Evolutionary conservation across 2,797 vertebrate species (phyloP).

Genomic region (Anolis apletophallus): DNA sequence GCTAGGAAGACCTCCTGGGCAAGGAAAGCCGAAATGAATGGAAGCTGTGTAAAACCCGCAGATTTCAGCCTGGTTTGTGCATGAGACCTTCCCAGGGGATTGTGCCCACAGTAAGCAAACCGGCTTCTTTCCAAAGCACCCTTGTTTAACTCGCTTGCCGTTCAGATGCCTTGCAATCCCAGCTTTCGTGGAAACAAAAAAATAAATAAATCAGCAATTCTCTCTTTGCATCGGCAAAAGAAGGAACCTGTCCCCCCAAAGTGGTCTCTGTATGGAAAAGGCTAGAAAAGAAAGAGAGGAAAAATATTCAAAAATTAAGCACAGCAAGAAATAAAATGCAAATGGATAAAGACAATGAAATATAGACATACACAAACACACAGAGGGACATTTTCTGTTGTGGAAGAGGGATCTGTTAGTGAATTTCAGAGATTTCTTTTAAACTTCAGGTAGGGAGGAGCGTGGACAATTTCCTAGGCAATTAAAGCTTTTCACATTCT

Average conservation of each 20-base stretch:
- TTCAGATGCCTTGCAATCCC: neutral
- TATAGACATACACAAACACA: neutral
- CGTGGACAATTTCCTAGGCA: neutral
- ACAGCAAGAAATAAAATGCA: neutral
- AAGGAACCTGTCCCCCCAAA: neutral
- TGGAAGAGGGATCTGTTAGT: neutral
- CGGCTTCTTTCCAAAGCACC: neutral
- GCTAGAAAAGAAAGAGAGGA: neutral
- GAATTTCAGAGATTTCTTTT: neutral
- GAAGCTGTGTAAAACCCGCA: neutral
- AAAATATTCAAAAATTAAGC: neutral
- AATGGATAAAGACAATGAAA: neutral
- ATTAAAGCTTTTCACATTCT: slow-evolving; percentile 8
- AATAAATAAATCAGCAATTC: neutral
- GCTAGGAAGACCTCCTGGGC: neutral
- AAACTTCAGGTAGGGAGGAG: neutral
- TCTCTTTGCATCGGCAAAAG: neutral
- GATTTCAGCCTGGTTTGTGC: neutral
- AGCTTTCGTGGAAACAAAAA: slow-evolving; percentile 11
- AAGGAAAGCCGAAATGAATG: neutral
- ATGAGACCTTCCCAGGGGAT: slow-evolving; percentile 7
- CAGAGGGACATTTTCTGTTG: neutral
- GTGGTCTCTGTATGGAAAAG: neutral
- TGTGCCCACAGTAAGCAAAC: neutral
- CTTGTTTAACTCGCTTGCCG: neutral